phyloP scores from a whole-genome alignment of 2,113 vertebrate species.

The Hassar affinis region DNA sequence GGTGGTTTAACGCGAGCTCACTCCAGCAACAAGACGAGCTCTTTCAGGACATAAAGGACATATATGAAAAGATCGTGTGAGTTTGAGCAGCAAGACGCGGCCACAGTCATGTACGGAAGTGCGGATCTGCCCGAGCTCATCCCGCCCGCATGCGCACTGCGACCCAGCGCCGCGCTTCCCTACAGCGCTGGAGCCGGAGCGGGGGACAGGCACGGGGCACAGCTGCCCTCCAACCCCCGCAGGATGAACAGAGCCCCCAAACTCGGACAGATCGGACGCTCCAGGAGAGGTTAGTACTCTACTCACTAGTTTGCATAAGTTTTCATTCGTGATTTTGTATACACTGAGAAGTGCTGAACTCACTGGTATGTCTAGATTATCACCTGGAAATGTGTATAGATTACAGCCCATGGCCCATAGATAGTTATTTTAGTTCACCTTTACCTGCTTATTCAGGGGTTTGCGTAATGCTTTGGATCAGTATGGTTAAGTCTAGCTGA shows the following conservation, averaged over 20 bases:
- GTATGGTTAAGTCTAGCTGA: not conserved
- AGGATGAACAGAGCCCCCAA: conserved; percentile 74
- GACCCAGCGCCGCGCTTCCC: conserved; percentile 64
- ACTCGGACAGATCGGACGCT: conserved; percentile 75
- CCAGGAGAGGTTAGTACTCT: conserved; percentile 70
- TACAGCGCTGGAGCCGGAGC: conserved; percentile 65
- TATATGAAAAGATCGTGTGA: conserved; percentile 63
- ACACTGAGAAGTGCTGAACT: not conserved
- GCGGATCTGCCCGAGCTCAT: conserved; percentile 74
- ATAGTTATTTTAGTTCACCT: too few species aligned
- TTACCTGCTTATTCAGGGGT: not conserved
- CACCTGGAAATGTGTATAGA: too few species aligned
- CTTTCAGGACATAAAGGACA: conserved; percentile 4
- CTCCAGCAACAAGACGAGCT: not conserved
- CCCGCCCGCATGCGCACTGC: conserved; percentile 61
- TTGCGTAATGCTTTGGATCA: not conserved
- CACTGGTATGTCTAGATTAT: not conserved
- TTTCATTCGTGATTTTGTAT: not conserved
- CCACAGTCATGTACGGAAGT: conserved; percentile 70
- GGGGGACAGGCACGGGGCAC: conserved; percentile 51
- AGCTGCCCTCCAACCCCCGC: conserved; percentile 57
- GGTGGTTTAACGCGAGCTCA: conserved; percentile 14
- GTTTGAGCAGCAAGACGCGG: conserved; percentile 30
- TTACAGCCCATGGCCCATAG: too few species aligned
- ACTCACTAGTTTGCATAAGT: not conserved